These are phyloP conservation scores for Petroica traversi DNA, from an alignment of 2,113 vertebrate genomes.

Conservation along the genomic window DNA sequence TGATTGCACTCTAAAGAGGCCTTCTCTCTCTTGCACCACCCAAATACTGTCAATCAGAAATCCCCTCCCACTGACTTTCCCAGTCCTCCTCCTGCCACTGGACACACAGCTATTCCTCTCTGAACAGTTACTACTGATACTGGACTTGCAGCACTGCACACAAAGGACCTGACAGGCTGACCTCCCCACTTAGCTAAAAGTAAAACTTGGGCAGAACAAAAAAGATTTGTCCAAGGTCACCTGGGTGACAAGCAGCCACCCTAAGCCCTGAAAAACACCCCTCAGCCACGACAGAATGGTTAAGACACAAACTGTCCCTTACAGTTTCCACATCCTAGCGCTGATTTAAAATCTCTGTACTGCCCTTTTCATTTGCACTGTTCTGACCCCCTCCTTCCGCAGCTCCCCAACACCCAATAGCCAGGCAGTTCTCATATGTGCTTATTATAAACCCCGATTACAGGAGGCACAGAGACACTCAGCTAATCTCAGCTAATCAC, in stretches of 20 bases:
- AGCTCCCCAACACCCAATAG: background rate
- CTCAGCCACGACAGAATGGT: background rate
- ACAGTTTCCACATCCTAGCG: rapidly evolving
- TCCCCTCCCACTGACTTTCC: background rate
- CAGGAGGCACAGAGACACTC: background rate
- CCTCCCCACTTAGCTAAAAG: background rate
- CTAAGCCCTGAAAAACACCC: background rate
- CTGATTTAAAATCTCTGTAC: background rate
- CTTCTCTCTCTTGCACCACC: background rate
- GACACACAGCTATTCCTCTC: background rate
- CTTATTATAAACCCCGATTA: background rate
- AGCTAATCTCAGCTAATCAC: slow-evolving; percentile 17
- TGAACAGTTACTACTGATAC: background rate
- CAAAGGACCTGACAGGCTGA: background rate
- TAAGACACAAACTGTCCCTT: background rate
- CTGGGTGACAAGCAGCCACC: background rate
- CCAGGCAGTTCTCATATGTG: background rate
- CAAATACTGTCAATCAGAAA: background rate
- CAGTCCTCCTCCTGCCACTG: background rate
- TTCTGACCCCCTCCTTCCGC: rapidly evolving
- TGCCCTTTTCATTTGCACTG: background rate
- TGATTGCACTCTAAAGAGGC: background rate
- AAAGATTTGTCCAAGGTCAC: background rate
- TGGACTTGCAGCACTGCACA: background rate
- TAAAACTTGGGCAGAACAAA: background rate